A percentile compares a stretch with the other conserved stretches of the same genome.
These are phyloP conservation scores for Exaiptasia diaphana DNA, from an alignment of 64 coral and sea anemone genomes.

Conservation along the genomic window DNA sequence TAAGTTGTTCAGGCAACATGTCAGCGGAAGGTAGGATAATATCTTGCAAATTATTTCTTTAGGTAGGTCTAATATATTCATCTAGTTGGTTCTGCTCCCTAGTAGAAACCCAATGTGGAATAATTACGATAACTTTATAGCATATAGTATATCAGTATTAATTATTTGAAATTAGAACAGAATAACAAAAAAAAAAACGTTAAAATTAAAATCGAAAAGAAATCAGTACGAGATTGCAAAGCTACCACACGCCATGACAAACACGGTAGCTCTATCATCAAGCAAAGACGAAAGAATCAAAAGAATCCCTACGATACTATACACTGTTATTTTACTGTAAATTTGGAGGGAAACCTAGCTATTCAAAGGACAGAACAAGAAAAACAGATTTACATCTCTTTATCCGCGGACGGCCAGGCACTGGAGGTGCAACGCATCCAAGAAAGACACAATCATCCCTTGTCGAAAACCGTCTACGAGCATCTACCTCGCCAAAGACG, in stretches of 20 bases:
- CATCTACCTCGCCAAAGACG: no score
- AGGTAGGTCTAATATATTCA: background rate
- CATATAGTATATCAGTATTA: background rate
- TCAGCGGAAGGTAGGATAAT: background rate
- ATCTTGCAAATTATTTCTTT: background rate
- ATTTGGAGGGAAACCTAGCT: no score
- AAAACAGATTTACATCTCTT: no score
- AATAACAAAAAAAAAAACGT: background rate
- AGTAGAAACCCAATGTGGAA: background rate
- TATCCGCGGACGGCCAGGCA: no score
- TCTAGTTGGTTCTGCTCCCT: background rate
- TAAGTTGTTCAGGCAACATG: background rate
- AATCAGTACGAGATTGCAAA: background rate
- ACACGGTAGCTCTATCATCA: background rate
- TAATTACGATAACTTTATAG: background rate
- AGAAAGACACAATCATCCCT: no score
- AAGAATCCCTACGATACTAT: no score
- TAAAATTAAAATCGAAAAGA: background rate
- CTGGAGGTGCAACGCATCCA: no score
- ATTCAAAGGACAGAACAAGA: no score
- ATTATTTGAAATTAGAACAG: background rate
- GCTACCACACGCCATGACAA: background rate
- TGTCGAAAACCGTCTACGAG: no score
- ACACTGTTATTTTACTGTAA: no score
- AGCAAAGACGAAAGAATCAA: background rate